A percentile compares a stretch with the other conserved stretches of the same genome.
phyloP scores from a whole-genome alignment of 2,888 invertebrate species.

The Nezara viridula region DNA sequence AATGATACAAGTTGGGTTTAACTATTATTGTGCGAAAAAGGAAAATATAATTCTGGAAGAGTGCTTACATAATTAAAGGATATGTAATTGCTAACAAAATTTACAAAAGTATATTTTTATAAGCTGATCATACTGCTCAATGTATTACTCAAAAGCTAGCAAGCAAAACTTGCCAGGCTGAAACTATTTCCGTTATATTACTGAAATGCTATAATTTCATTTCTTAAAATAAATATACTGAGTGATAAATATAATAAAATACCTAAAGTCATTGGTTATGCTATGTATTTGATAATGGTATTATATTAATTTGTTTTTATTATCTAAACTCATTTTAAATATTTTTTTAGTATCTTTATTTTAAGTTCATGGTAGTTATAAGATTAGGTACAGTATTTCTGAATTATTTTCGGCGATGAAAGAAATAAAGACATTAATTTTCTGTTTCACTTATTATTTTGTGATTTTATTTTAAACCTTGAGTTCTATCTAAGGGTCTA shows the following conservation, averaged over 20 bases:
- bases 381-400: neutral
- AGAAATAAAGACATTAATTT: constrained; percentile 11
- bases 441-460: neutral
- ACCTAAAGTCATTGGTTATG: neutral
- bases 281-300: too few relatives aligned
- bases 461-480: neutral
- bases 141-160: neutral
- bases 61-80: neutral
- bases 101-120: neutral
- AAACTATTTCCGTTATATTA: neutral
- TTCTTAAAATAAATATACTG: neutral
- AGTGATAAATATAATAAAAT: neutral
- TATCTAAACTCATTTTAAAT: too few relatives aligned
- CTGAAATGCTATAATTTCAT: too few relatives aligned
- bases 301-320: too few relatives aligned
- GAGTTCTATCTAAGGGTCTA: neutral
- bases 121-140: neutral
- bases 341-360: neutral
- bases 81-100: too few relatives aligned
- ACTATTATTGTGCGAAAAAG: neutral
- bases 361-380: neutral
- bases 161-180: neutral
- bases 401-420: neutral
- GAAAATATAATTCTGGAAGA: neutral
- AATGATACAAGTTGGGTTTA: neutral